phyloP scores from a whole-genome alignment of 2,113 vertebrate genomes.

The Progne subis region DNA sequence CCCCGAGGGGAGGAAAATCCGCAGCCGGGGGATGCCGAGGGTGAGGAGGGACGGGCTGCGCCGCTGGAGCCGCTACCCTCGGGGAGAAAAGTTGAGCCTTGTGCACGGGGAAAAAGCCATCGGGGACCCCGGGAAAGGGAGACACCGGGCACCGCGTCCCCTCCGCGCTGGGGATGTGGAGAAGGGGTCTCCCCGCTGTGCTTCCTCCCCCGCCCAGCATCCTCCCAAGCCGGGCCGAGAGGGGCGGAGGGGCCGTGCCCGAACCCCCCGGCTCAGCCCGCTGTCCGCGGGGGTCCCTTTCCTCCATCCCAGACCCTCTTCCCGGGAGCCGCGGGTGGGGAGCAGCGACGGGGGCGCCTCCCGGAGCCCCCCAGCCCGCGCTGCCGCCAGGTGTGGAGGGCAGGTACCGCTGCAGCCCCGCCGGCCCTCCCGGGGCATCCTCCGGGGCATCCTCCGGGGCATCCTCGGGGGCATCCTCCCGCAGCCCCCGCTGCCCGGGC shows the following conservation, averaged over 20 bases:
- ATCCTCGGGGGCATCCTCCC: background rate
- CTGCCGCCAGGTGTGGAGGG: slow-evolving; percentile 9
- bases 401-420: slow-evolving; percentile 8
- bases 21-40: background rate
- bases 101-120: slow-evolving; percentile 1
- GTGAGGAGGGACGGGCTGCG: background rate
- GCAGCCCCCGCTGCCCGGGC: background rate
- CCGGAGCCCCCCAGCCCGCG: background rate
- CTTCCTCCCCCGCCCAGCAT: background rate
- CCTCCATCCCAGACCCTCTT: background rate
- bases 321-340: background rate
- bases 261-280: background rate
- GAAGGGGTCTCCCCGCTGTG: background rate
- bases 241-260: slow-evolving; percentile 20
- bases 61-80: background rate
- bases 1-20: background rate
- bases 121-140: background rate
- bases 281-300: background rate
- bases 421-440: slow-evolving; percentile 21
- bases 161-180: slow-evolving; percentile 7
- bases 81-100: slow-evolving; percentile 61
- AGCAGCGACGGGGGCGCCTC: background rate
- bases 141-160: background rate
- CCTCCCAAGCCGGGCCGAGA: background rate
- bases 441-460: background rate